A percentile compares a stretch with the other conserved stretches of the same genome.
These are phyloP conservation scores for Epicauta chinensis DNA, from an alignment of 1,140 invertebrate species.

Conservation along the genomic window DNA sequence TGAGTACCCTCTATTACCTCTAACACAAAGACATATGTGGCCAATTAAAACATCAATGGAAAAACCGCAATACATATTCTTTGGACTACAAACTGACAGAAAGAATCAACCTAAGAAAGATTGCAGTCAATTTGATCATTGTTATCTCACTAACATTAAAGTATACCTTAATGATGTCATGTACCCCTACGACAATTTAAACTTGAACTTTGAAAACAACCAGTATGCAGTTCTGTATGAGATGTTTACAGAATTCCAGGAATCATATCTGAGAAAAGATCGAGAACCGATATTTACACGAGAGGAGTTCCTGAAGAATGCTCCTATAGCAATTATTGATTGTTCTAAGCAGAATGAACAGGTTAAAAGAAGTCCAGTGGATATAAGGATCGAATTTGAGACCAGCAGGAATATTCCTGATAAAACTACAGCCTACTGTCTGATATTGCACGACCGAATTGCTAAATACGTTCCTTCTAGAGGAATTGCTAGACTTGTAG, in stretches of 20 bases:
- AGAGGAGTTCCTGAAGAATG: background rate
- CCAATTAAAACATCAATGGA: too few species aligned
- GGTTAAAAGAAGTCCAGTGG: conserved; percentile 8
- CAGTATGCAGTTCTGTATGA: conserved; percentile 25
- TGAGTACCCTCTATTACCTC: too few species aligned
- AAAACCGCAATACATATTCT: too few species aligned
- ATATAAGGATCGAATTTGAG: conserved; percentile 26
- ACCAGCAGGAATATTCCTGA: conserved; percentile 19
- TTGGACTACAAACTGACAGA: too few species aligned
- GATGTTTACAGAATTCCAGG: conserved; percentile 27
- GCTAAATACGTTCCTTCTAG: conserved; percentile 20
- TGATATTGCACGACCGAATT: conserved; percentile 28
- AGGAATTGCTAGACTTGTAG: conserved; percentile 3
- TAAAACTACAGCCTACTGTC: conserved; percentile 26
- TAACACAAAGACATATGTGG: too few species aligned
- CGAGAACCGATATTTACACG: conserved; percentile 8
- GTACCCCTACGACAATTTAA: conserved; percentile 31
- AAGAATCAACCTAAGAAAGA: background rate
- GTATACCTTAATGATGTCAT: conserved; percentile 27
- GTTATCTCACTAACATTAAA: conserved; percentile 22
- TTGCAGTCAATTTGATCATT: conserved; percentile 24
- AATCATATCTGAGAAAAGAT: conserved; percentile 20
- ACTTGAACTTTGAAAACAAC: conserved; percentile 20
- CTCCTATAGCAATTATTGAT: conserved; percentile 28
- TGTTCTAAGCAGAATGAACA: conserved; percentile 26